These are phyloP conservation scores for Periophthalmus modestus DNA, from an alignment of 2,113 vertebrate genomes.

Conservation along the genomic window DNA sequence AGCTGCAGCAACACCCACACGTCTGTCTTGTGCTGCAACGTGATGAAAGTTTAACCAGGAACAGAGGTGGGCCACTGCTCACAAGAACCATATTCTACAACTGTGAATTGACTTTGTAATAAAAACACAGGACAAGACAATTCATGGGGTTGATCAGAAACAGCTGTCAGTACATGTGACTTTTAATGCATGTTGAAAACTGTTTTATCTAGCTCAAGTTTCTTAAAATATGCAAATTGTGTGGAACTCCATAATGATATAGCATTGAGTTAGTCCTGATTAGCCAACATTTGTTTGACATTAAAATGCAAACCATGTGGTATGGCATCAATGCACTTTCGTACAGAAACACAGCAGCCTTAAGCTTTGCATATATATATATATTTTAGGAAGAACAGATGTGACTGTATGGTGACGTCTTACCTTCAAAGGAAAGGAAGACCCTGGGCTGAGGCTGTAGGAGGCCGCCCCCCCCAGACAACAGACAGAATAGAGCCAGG, in stretches of 20 bases:
- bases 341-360: constrained; percentile 2
- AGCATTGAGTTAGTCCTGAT: background rate
- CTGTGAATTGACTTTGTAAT: constrained; percentile 25
- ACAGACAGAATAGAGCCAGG: constrained; percentile 57
- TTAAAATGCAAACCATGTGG: constrained; percentile 24
- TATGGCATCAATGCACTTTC: background rate
- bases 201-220: background rate
- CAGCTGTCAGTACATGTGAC: background rate
- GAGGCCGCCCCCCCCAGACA: constrained; percentile 50
- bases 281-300: constrained; percentile 39
- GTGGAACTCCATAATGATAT: constrained; percentile 2
- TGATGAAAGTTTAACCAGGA: constrained; percentile 66
- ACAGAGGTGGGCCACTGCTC: constrained; percentile 36
- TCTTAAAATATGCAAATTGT: constrained; percentile 1
- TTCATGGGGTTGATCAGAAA: background rate
- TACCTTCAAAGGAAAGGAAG: constrained; percentile 78
- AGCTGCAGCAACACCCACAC: constrained; percentile 36
- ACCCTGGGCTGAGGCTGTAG: constrained; percentile 73
- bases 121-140: constrained; percentile 24
- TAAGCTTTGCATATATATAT: background rate
- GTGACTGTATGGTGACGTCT: constrained; percentile 26
- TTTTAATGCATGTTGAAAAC: background rate
- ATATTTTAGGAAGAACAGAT: background rate
- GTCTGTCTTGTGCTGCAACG: constrained; percentile 7
- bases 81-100: constrained; percentile 35